These are phyloP conservation scores for Doris montereyensis DNA, from an alignment of 2,888 invertebrate genomes.

Conservation along the genomic window DNA sequence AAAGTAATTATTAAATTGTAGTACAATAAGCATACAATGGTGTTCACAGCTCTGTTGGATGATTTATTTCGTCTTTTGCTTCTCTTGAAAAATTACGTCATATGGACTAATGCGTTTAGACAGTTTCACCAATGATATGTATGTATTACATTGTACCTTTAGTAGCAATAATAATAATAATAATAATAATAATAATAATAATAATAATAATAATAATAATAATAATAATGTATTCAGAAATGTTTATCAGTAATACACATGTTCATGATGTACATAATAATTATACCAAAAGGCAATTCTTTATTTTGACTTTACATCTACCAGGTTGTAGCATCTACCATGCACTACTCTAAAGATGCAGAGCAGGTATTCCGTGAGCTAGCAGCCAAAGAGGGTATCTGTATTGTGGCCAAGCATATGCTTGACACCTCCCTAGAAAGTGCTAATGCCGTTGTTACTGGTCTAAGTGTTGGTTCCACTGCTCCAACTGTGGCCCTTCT, in stretches of 20 bases:
- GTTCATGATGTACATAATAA: not conserved
- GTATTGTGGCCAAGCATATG: conserved; percentile 58
- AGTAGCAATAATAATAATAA: not conserved
- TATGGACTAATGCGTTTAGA: no score
- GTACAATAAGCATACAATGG: no score
- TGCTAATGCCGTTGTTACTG: not conserved
- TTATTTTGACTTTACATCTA: no score
- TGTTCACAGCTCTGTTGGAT: no score
- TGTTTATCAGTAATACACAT: not conserved
- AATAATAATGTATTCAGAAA: not conserved
- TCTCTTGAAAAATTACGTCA: no score
- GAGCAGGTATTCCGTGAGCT: conserved; percentile 48
- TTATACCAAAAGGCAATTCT: no score
- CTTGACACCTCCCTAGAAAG: conserved; percentile 10
- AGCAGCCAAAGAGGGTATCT: conserved; percentile 61
- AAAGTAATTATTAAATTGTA: no score
- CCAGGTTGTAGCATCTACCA: conserved; percentile 27
- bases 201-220: not conserved
- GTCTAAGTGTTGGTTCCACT: conserved; percentile 44
- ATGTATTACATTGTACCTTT: no score
- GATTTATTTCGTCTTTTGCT: no score
- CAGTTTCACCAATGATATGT: no score
- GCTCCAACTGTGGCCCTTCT: conserved; percentile 57
- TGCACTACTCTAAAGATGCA: conserved; percentile 49
- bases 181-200: not conserved